Evolutionary conservation across 2,113 vertebrate species (phyloP).

Genomic region (Xiphias gladius): DNA sequence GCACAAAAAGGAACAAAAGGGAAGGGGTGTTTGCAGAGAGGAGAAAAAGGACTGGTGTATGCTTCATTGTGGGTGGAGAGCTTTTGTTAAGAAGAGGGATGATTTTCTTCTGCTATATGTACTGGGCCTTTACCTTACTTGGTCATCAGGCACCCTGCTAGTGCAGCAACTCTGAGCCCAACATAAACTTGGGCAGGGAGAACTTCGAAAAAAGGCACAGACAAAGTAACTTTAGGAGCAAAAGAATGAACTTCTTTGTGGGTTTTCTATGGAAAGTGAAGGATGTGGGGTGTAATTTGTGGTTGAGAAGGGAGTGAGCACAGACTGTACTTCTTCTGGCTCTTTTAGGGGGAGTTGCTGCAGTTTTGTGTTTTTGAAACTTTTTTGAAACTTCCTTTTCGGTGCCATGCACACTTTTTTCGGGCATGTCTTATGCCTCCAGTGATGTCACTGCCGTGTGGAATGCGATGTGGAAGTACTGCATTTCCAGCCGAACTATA

Average conservation of each 20-base stretch:
- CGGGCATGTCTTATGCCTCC: slow-evolving; percentile 70
- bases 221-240: slow-evolving; percentile 73
- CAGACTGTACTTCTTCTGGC: slow-evolving; percentile 71
- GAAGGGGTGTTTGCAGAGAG: slow-evolving; percentile 63
- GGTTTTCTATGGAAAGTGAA: slow-evolving; percentile 77
- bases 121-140: slow-evolving; percentile 82
- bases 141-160: slow-evolving; percentile 75
- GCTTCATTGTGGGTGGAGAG: slow-evolving; percentile 75
- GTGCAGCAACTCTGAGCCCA: slow-evolving; percentile 69
- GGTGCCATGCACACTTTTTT: slow-evolving; percentile 65
- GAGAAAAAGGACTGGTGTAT: slow-evolving; percentile 44
- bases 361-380: slow-evolving; percentile 46
- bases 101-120: slow-evolving; percentile 72
- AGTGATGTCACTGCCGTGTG: slow-evolving; percentile 88
- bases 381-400: slow-evolving; percentile 38
- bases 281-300: slow-evolving; percentile 81
- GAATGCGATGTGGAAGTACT: slow-evolving; percentile 97
- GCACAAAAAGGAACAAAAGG: slow-evolving; percentile 49
- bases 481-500: slow-evolving; percentile 94
- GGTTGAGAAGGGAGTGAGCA: slow-evolving; percentile 70
- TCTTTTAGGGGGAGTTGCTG: slow-evolving; percentile 57
- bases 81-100: slow-evolving; percentile 75
- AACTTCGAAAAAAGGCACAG: slow-evolving; percentile 53
- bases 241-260: slow-evolving; percentile 71
- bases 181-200: slow-evolving; percentile 62